Base-by-base conservation (phyloP, 2,797 vertebrate genomes). In the Pelodytes ibericus region DNA sequence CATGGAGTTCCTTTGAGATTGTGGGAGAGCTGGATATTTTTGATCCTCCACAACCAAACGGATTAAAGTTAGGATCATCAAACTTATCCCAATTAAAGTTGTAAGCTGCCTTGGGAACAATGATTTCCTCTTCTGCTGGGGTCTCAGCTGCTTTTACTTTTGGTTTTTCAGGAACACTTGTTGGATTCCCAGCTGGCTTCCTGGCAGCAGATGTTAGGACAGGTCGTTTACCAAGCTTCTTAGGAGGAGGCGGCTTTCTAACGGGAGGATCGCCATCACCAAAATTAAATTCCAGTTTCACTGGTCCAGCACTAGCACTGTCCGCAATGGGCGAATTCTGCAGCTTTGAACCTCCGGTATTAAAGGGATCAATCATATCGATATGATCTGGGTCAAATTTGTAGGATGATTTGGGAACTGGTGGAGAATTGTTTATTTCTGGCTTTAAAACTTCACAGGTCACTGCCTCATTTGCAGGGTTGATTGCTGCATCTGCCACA, bases 251-350 rank as follows among this genome's bases (percentile, higher is more conserved):
- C 31, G 85, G 90, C 31, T 91, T 94, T 75, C 26, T 70, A 81
- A 84, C 83, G 64, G 89, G 74, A 33, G 88, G 59, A 0, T 65
- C 78, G 0, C 27, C 80, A 5, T 93, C 91, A 1, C 87, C 85
- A 27, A 96, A 95, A 75, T 92, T 92, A 81, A 95, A 94, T 82
- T 96, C 96, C 1, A 95, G 85, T 79, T 89, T 91, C 59, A 93
- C 2, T 0, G 90, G 84, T 68, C 72, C 86, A 1, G 79, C 67
- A 60, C 84, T 88, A 5, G 78, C 67, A n/a, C 81, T 6, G 5
- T 18, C 0, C 0, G 33, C 59, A 4, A 18, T 58, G 5, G 85
- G 89, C 16, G 87, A 87, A 79, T 89, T 87, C 27, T 81, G 88
- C 36, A 91, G 82, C 72, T 90, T 89, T 0, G 80, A 84, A 27